Conservation (phyloP, 2,888 invertebrate genomes). For the Pachydiplax longipennis region DNA sequence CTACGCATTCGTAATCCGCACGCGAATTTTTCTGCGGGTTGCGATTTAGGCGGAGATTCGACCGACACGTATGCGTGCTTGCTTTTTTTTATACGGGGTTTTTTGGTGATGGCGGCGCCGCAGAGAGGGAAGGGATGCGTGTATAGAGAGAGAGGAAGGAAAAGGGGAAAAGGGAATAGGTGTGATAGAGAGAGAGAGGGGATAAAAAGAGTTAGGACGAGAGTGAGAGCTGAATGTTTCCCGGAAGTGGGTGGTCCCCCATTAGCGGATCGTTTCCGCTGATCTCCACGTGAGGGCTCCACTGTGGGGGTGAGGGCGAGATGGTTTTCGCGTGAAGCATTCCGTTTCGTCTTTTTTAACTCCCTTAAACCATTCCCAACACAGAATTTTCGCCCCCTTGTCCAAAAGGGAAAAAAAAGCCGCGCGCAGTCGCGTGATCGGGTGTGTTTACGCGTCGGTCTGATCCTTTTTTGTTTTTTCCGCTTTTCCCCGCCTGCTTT, state of each 20-base stretch:
- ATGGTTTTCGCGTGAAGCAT: slow-evolving; percentile 24
- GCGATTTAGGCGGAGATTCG: not conserved
- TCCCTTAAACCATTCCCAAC: not conserved
- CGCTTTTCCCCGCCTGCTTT: not conserved
- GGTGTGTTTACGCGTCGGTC: not conserved
- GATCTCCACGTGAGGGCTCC: not conserved
- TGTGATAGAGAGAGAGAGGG: not conserved
- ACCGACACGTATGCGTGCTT: not conserved
- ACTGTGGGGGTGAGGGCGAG: not conserved
- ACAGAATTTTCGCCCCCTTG: not conserved
- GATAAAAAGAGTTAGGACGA: not conserved
- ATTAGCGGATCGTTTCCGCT: slow-evolving; percentile 36
- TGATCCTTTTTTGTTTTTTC: not conserved
- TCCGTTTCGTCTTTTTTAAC: not conserved
- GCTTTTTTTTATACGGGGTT: not conserved
- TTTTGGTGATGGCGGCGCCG: not conserved
- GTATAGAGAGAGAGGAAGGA: not conserved
- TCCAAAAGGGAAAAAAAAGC: not conserved
- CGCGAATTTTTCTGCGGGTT: not conserved
- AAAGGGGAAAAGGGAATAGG: not conserved
- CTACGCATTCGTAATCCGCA: not conserved
- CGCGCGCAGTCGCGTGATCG: slow-evolving; percentile 18
- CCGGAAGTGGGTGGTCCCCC: slow-evolving; percentile 28
- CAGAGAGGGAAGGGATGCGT: not conserved
- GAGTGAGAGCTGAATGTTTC: not conserved